These are phyloP conservation scores for Scytalopus superciliaris DNA, from an alignment of 2,113 vertebrate genomes.

Conservation along the genomic window DNA sequence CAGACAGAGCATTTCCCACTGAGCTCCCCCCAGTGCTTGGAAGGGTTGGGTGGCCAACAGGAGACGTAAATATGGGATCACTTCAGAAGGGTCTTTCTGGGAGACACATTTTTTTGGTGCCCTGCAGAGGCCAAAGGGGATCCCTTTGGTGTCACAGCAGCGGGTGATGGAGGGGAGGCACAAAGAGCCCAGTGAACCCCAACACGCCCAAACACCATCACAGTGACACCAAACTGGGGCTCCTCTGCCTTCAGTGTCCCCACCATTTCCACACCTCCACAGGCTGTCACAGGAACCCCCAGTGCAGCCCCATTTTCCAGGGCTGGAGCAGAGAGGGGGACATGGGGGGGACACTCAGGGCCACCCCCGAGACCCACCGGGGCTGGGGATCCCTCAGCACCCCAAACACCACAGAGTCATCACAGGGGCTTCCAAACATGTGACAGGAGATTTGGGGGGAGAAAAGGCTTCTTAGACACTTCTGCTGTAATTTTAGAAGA, in stretches of 20 bases:
- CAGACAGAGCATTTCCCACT: accelerated
- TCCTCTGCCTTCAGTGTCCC: not conserved
- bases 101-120: not conserved
- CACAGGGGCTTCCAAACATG: not conserved
- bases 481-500: not conserved
- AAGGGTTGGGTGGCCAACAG: not conserved
- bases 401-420: not conserved
- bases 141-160: not conserved
- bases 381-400: not conserved
- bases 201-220: no score
- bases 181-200: not conserved
- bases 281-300: not conserved
- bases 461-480: not conserved
- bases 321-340: not conserved
- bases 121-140: not conserved
- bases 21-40: not conserved
- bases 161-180: not conserved
- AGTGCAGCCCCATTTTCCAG: not conserved
- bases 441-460: not conserved
- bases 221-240: not conserved
- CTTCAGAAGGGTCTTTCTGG: not conserved
- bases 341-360: accelerated
- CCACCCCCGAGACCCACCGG: not conserved
- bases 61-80: not conserved
- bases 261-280: not conserved